Evolutionary conservation across 2,888 invertebrate genomes (phyloP).

Genomic region (Tromatobia lineatoria): DNA sequence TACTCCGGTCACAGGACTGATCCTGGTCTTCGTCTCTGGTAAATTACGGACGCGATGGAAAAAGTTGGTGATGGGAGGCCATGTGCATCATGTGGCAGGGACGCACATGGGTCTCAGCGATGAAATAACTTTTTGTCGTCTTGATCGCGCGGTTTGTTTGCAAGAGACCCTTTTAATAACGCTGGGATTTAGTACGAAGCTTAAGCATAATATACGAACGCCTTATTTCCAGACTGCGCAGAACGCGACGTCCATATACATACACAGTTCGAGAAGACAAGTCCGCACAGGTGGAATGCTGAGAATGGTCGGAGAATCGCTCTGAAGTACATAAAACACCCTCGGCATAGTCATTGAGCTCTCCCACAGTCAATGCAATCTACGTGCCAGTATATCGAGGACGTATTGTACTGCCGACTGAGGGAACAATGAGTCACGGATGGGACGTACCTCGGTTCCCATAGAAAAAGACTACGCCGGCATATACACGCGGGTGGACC

Average conservation of each 20-base stretch:
- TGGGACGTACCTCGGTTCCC: slow-evolving; percentile 72
- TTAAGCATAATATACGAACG: neutral
- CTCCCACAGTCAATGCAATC: slow-evolving; percentile 78
- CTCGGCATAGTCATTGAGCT: slow-evolving; percentile 53
- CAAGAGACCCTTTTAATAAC: slow-evolving; percentile 19
- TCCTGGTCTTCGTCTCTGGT: slow-evolving; percentile 43
- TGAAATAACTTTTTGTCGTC: slow-evolving; percentile 48
- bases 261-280: slow-evolving; percentile 7
- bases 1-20: slow-evolving; percentile 14
- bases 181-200: neutral
- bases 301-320: slow-evolving; percentile 40
- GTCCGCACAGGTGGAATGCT: slow-evolving; percentile 50
- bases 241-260: neutral
- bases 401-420: slow-evolving; percentile 73
- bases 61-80: slow-evolving; percentile 45
- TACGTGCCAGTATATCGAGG: slow-evolving; percentile 74
- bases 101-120: slow-evolving; percentile 50
- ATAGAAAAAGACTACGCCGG: slow-evolving; percentile 72
- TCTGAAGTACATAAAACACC: slow-evolving; percentile 11
- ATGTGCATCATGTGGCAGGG: slow-evolving; percentile 63
- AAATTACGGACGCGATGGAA: slow-evolving; percentile 2
- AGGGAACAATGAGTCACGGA: slow-evolving; percentile 75
- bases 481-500: slow-evolving; percentile 73
- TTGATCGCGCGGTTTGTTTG: slow-evolving; percentile 15
- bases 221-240: neutral